phyloP scores from a whole-genome alignment of 2,113 vertebrate genomes.

The Rhineura floridana region DNA sequence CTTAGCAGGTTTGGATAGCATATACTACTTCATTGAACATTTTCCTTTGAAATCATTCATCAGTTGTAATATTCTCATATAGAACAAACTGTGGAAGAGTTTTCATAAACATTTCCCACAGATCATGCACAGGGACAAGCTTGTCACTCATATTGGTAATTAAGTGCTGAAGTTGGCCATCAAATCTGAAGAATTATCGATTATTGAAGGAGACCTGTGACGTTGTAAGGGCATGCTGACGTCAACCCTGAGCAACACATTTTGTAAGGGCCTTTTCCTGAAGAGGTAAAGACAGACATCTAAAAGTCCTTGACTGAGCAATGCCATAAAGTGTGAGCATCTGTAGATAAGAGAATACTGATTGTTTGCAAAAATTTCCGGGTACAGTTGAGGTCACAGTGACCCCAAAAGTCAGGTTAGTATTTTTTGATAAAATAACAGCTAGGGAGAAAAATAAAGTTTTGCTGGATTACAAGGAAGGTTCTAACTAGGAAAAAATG shows the following conservation, averaged over 20 bases:
- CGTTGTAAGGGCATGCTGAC: background rate
- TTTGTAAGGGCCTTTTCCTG: background rate
- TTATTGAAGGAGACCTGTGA: background rate
- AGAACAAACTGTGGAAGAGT: too few relatives aligned
- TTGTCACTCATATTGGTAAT: background rate
- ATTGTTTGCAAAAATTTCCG: too few relatives aligned
- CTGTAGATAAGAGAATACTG: background rate
- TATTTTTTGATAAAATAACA: too few relatives aligned
- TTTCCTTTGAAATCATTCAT: too few relatives aligned
- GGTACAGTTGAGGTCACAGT: background rate
- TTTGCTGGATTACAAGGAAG: background rate
- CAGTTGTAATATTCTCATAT: too few relatives aligned
- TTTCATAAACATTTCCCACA: too few relatives aligned
- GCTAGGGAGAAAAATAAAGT: background rate
- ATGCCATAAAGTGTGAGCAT: background rate
- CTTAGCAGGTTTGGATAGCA: too few relatives aligned
- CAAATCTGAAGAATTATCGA: too few relatives aligned
- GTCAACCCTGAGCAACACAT: background rate
- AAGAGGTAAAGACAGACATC: background rate
- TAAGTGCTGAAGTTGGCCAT: background rate
- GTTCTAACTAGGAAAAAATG: too few relatives aligned
- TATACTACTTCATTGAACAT: too few relatives aligned
- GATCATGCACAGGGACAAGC: too few relatives aligned
- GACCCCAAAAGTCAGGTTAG: background rate
- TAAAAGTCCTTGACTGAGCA: background rate